Conservation (phyloP, 1,140 invertebrate species). For the Zaprionus davidi region DNA sequence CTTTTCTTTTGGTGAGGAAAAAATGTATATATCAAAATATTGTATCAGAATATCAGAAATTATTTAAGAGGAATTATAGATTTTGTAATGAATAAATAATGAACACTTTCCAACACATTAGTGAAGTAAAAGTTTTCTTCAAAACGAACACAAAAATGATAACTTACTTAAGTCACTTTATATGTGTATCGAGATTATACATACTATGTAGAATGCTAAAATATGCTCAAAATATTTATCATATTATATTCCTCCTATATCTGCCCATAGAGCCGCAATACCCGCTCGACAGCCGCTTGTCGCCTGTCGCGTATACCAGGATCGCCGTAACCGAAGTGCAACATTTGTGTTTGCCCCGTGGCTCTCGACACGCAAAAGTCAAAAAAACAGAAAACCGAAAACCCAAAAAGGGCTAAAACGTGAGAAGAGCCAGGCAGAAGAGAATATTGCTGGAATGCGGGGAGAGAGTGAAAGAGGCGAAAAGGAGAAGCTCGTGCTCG, state of each 20-base stretch:
- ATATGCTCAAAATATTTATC: too few relatives aligned
- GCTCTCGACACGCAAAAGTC: constrained; percentile 10
- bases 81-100: too few relatives aligned
- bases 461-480: background rate
- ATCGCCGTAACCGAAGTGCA: background rate
- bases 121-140: too few relatives aligned
- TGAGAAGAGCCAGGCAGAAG: background rate
- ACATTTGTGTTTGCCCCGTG: constrained; percentile 10
- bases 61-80: too few relatives aligned
- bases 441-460: background rate
- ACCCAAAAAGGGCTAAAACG: constrained; percentile 5
- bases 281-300: background rate
- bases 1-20: too few relatives aligned
- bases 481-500: constrained; percentile 15
- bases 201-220: too few relatives aligned
- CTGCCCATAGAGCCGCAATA: background rate
- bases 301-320: background rate
- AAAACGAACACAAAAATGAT: too few relatives aligned
- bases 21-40: too few relatives aligned
- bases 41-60: too few relatives aligned
- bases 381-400: constrained; percentile 13
- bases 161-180: too few relatives aligned
- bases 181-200: too few relatives aligned
- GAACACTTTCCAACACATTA: too few relatives aligned
- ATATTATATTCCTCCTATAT: background rate